These are phyloP conservation scores for Sebastiscus tertius DNA, from an alignment of 2,797 vertebrate species.

Conservation along the genomic window DNA sequence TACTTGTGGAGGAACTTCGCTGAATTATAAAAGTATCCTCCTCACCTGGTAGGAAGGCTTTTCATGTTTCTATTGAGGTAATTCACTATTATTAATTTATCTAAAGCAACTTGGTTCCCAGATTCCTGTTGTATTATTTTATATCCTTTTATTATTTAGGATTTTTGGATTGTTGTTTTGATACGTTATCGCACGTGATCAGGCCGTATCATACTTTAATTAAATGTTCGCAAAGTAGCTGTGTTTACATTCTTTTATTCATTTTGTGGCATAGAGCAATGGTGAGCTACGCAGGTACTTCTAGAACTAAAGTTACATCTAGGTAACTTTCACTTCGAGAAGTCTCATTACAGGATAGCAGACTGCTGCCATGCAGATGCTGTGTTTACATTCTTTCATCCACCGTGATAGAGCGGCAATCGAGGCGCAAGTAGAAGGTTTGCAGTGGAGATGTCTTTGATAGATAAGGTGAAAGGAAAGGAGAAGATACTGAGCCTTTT, in stretches of 20 bases:
- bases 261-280: neutral
- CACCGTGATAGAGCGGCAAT: neutral
- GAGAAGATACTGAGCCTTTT: neutral
- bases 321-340: neutral
- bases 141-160: neutral
- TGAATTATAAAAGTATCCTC: neutral
- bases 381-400: neutral
- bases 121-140: neutral
- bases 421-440: fast-evolving
- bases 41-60: neutral
- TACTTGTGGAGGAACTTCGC: neutral
- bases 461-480: neutral
- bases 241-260: neutral
- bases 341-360: neutral
- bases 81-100: neutral
- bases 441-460: neutral
- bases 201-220: neutral
- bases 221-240: neutral
- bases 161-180: neutral
- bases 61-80: neutral
- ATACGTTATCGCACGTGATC: too few species aligned
- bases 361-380: neutral
- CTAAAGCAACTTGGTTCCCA: neutral
- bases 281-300: neutral
- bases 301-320: neutral